Percentiles rank a stretch among this genome's conserved stretches.
These are phyloP conservation scores for Tiliacea citrago DNA, from an alignment of 2,888 invertebrate species.

Conservation along the genomic window DNA sequence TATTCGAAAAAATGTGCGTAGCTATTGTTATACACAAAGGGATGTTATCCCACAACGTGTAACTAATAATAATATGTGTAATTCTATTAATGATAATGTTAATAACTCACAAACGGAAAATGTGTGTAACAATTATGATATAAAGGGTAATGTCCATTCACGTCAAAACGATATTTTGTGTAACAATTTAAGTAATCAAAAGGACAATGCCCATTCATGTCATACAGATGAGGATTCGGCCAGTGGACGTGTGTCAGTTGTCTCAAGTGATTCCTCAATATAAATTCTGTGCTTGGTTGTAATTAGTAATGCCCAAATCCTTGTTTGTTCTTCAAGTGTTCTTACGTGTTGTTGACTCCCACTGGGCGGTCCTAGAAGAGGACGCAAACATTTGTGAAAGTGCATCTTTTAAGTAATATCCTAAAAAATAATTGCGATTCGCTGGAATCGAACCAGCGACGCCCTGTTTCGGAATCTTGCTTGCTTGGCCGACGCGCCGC, in stretches of 20 bases:
- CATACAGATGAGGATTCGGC: too few relatives aligned
- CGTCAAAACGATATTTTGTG: too few relatives aligned
- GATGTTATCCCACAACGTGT: too few relatives aligned
- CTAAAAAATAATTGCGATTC: not conserved
- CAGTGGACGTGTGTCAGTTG: not conserved
- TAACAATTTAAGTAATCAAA: too few relatives aligned
- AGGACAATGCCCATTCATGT: too few relatives aligned
- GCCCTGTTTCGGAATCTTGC: not conserved
- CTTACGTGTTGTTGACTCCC: not conserved
- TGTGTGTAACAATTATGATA: too few relatives aligned
- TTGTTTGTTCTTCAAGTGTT: not conserved
- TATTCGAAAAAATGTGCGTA: too few relatives aligned
- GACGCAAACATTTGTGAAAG: not conserved
- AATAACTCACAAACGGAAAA: too few relatives aligned
- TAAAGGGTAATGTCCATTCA: too few relatives aligned
- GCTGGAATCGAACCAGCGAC: not conserved
- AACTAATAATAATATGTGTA: too few relatives aligned
- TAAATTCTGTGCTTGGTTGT: not conserved
- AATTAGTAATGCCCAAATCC: conserved; percentile 2
- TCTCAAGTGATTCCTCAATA: not conserved
- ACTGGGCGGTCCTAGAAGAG: not conserved
- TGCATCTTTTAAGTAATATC: not conserved
- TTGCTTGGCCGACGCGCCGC: not conserved
- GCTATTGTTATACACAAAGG: too few relatives aligned
- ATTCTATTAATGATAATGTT: too few relatives aligned